Conservation (phyloP, 2,797 vertebrate genomes). For the Syncerus caffer region DNA sequence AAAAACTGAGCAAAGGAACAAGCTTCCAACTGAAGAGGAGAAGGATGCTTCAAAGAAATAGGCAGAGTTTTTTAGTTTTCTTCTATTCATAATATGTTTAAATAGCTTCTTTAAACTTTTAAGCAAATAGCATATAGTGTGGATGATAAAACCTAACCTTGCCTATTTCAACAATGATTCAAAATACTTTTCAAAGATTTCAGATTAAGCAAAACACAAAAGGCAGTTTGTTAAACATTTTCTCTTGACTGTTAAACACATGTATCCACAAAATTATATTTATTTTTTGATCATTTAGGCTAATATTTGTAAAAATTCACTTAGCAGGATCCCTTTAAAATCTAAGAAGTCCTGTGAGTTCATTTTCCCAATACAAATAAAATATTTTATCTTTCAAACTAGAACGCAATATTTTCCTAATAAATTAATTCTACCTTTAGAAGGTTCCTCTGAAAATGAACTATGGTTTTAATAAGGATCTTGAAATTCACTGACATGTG, state of each 20-base stretch:
- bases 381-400: conserved; percentile 43
- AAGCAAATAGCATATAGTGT: neutral
- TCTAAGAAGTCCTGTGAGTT: conserved; percentile 8
- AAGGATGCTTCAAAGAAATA: neutral
- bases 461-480: conserved; percentile 53
- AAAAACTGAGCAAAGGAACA: neutral
- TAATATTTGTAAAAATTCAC: conserved; percentile 54
- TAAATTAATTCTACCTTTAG: conserved; percentile 59
- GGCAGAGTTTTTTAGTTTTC: neutral
- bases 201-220: conserved; percentile 26
- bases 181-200: neutral
- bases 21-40: neutral
- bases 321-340: conserved; percentile 38
- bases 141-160: neutral
- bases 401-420: conserved; percentile 50
- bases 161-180: neutral
- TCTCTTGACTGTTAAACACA: conserved; percentile 24
- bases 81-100: neutral
- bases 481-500: conserved; percentile 37
- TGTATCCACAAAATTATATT: neutral
- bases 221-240: neutral
- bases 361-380: conserved; percentile 39
- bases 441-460: conserved; percentile 42
- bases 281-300: conserved; percentile 47
- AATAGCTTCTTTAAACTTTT: neutral